Evolutionary conservation across 2,113 vertebrate species (phyloP), one percentile per base, ranked within the genome.

Genomic region (Balaeniceps rex): DNA sequence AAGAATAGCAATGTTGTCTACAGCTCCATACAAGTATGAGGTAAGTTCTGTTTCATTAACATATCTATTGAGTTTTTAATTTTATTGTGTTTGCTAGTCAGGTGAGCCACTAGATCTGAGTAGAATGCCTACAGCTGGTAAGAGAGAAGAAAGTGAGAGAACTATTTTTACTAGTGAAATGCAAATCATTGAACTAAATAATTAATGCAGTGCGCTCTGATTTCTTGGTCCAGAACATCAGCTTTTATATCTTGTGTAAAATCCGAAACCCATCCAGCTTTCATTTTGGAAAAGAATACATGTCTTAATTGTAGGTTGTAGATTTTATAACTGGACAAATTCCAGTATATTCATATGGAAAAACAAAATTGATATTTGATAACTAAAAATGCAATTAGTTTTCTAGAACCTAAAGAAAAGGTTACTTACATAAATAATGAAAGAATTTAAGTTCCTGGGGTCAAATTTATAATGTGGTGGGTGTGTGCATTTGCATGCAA

Each of bases 21-120:
- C 25, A 65, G 61, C 14, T 71, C 44, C 11, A 40, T 80, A 44
- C 88, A 60, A 86, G 22, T 18, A 49, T 40, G 33, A 71, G 36
- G 46, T 58, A 89, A 93, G 22, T 71, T 38, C 65, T 90, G n/a
- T 80, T 96, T 88, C 81, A 80, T 87, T 97, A 84, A 60, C 36
- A n/a, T 42, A 70, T 22, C 42, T 83, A 33, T 21, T 82, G 85
- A 78, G 14, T 61, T 92, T 72, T 92, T 46, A 0, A 36, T 78
- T 70, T 78, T 51, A 63, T 8, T 89, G 94, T 82, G 9, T 90
- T 93, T 71, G 19, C 31, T 92, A 17, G 38, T 55, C 34, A 60
- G 47, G 23, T 72, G 40, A 70, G 40, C 65, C 61, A 82, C 44
- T 87, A 85, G 28, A n/a, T 87, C 75, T 96, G 58, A 51, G 31